These are phyloP conservation scores for Watsonalla binaria DNA, from an alignment of 2,888 invertebrate genomes.

Conservation along the genomic window DNA sequence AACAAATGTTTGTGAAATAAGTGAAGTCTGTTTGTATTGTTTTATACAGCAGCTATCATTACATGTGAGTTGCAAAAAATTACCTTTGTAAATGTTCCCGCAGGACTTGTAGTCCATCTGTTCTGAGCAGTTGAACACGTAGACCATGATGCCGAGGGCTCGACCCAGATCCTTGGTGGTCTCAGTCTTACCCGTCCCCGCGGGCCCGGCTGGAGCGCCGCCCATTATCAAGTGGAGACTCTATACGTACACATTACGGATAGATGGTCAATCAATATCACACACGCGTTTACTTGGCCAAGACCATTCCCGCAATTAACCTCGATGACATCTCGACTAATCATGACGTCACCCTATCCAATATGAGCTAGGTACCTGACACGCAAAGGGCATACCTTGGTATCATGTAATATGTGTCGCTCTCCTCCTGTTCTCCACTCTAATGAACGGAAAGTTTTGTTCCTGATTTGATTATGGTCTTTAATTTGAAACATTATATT, in stretches of 20 bases:
- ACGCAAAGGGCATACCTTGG: too few relatives aligned
- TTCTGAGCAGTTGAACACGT: slow-evolving; percentile 98
- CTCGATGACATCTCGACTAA: neutral
- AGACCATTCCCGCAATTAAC: neutral
- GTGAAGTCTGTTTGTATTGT: neutral
- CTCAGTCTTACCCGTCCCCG: slow-evolving; percentile 97
- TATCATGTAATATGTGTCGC: too few relatives aligned
- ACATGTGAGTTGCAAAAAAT: neutral
- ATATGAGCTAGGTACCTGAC: too few relatives aligned
- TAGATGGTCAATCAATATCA: too few relatives aligned
- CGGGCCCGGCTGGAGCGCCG: slow-evolving; percentile 97
- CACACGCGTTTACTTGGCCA: too few relatives aligned
- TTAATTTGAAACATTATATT: too few relatives aligned
- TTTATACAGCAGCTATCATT: neutral
- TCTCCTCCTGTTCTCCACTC: too few relatives aligned
- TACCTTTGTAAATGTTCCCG: slow-evolving; percentile 95
- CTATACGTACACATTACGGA: slow-evolving; percentile 41
- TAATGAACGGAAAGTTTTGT: too few relatives aligned
- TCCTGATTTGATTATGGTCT: too few relatives aligned
- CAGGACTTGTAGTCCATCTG: slow-evolving; percentile 98
- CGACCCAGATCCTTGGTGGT: slow-evolving; percentile 97
- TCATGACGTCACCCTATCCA: neutral
- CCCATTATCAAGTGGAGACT: slow-evolving; percentile 96
- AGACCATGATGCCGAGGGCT: slow-evolving; percentile 96
- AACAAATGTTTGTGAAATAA: too few relatives aligned